Evolutionary conservation across 2,113 vertebrate genomes (phyloP).

Genomic region (Prochilodus magdalenae): DNA sequence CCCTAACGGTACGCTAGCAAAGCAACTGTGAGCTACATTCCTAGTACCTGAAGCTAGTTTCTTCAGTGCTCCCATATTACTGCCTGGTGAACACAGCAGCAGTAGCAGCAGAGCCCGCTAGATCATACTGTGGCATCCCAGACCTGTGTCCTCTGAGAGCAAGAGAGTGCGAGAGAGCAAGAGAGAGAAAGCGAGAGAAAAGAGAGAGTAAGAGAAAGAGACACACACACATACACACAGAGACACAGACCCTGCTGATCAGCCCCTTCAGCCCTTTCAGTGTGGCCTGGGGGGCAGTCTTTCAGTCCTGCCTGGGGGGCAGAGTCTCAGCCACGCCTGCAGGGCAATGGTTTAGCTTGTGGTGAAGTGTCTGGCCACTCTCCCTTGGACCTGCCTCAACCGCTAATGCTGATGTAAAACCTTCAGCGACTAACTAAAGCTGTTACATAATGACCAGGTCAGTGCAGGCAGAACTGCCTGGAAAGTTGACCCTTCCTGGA

Average conservation of each 20-base stretch:
- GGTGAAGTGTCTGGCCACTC: slow-evolving; percentile 19
- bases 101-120: background rate
- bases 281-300: slow-evolving; percentile 51
- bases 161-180: background rate
- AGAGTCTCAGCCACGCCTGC: slow-evolving; percentile 51
- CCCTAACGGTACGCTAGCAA: no score
- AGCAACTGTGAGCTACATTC: no score
- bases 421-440: slow-evolving; percentile 15
- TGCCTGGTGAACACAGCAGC: background rate
- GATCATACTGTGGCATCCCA: slow-evolving; percentile 9
- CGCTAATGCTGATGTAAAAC: slow-evolving; percentile 5
- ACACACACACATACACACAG: slow-evolving; percentile 1
- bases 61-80: background rate
- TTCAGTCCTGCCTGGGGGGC: slow-evolving; percentile 51
- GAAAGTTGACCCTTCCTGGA: background rate
- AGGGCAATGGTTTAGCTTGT: slow-evolving; percentile 50
- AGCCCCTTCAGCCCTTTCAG: slow-evolving; percentile 39
- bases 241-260: slow-evolving; percentile 39
- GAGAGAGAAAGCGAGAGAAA: slow-evolving; percentile 16
- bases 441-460: slow-evolving; percentile 43
- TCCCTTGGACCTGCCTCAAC: slow-evolving; percentile 18
- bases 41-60: background rate
- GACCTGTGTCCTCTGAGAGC: background rate
- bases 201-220: slow-evolving; percentile 16
- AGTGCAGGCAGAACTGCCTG: background rate